These are phyloP conservation scores for Mimumesa dahlbomi DNA, from an alignment of 2,888 invertebrate genomes.

Conservation along the genomic window DNA sequence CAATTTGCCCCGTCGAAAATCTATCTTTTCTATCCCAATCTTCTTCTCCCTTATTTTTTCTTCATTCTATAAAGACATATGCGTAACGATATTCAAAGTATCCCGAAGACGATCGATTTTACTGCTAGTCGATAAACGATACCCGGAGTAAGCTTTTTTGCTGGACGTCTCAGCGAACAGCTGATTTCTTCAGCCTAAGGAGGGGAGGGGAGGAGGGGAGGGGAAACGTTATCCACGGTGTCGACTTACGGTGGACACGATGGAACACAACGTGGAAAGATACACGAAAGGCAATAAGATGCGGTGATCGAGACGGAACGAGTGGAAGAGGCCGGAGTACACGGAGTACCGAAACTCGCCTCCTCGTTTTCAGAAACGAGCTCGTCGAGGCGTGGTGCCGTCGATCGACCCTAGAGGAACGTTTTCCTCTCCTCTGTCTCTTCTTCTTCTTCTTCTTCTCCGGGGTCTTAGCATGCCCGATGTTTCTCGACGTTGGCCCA, in stretches of 20 bases:
- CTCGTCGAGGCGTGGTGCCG: constrained; percentile 29
- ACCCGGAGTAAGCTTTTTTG: constrained; percentile 27
- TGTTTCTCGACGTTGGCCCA: constrained; percentile 22
- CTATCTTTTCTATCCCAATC: too few relatives aligned
- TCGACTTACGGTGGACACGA: constrained; percentile 44
- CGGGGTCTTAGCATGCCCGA: constrained; percentile 19
- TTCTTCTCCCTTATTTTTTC: too few relatives aligned
- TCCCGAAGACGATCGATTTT: not conserved
- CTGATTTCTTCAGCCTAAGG: constrained; percentile 40
- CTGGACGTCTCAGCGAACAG: constrained; percentile 49
- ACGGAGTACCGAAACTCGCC: constrained; percentile 40
- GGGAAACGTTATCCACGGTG: constrained; percentile 44
- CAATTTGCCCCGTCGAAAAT: too few relatives aligned
- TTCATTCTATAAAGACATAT: not conserved
- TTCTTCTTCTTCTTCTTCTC: constrained; percentile 7
- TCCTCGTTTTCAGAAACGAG: constrained; percentile 44
- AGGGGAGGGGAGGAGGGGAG: too few relatives aligned
- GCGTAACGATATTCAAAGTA: not conserved
- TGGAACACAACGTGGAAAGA: constrained; percentile 20
- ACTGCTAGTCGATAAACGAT: constrained; percentile 14
- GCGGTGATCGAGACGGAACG: constrained; percentile 10
- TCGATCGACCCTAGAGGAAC: constrained; percentile 44
- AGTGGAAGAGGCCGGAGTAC: constrained; percentile 34
- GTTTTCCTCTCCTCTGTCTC: constrained; percentile 18
- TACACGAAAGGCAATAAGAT: constrained; percentile 23